Evolutionary conservation across 2,888 invertebrate species (phyloP).

Genomic region (Torymus auratus): DNA sequence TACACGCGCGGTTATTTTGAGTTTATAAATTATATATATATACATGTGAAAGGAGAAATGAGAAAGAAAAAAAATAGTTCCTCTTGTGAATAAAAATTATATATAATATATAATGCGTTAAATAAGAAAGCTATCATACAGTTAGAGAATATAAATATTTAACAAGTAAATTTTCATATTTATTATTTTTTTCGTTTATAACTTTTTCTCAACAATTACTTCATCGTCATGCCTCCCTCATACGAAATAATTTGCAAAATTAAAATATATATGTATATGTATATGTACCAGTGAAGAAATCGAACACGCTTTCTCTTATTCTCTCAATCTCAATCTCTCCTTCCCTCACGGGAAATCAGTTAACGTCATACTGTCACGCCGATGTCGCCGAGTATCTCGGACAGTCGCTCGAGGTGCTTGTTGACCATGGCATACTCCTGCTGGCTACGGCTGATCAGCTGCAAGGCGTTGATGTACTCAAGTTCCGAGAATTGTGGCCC

Average conservation of each 20-base stretch:
- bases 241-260: constrained; percentile 12
- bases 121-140: not conserved
- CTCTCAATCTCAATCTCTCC: no score
- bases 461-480: constrained; percentile 86
- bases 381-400: constrained; percentile 90
- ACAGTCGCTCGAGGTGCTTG: constrained; percentile 86
- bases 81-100: constrained; percentile 11
- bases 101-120: constrained; percentile 14
- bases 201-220: constrained; percentile 19
- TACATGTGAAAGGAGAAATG: not conserved
- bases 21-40: not conserved
- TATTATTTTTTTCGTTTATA: constrained; percentile 18
- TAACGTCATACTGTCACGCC: constrained; percentile 81
- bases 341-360: no score
- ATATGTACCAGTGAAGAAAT: not conserved
- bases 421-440: constrained; percentile 77
- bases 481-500: constrained; percentile 85
- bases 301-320: no score
- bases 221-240: not conserved
- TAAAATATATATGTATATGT: constrained; percentile 7
- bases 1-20: no score
- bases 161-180: constrained; percentile 26
- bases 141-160: constrained; percentile 12
- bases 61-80: constrained; percentile 3
- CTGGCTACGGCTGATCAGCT: constrained; percentile 75